Evolutionary conservation across 2,888 invertebrate species (phyloP).

Genomic region (Synanthedon tipuliformis): DNA sequence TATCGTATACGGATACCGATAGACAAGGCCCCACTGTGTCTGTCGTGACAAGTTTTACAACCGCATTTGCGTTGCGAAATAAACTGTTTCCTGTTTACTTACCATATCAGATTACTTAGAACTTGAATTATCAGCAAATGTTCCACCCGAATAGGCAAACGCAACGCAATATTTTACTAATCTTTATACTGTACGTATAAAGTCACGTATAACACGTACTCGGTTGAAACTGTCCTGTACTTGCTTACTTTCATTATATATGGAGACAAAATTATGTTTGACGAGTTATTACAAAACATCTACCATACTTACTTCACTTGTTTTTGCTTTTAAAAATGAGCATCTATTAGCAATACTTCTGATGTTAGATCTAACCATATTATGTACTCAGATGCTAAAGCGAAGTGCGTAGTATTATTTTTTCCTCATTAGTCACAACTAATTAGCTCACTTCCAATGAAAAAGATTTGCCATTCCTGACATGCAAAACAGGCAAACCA

Average conservation of each 20-base stretch:
- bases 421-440: conserved; percentile 7
- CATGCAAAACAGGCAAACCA: conserved; percentile 51
- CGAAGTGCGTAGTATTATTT: conserved; percentile 13
- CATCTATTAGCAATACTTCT: too few relatives aligned
- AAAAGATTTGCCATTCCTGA: conserved; percentile 19
- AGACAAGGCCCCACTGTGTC: conserved; percentile 14
- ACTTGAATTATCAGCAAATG: conserved; percentile 6
- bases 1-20: conserved; percentile 2
- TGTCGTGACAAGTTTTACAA: conserved; percentile 9
- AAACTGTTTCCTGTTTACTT: conserved; percentile 17
- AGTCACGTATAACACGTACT: too few relatives aligned
- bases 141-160: background rate
- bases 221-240: too few relatives aligned
- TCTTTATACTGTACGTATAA: too few relatives aligned
- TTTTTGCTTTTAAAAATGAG: too few relatives aligned
- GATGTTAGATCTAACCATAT: too few relatives aligned
- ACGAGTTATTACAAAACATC: too few relatives aligned
- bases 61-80: conserved; percentile 6
- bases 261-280: too few relatives aligned
- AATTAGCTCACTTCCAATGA: conserved; percentile 13
- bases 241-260: too few relatives aligned
- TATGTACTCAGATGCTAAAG: background rate
- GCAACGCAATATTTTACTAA: background rate
- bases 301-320: too few relatives aligned
- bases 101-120: conserved; percentile 16